A percentile compares a stretch with the other conserved stretches of the same genome.
phyloP scores from a whole-genome alignment of 2,113 vertebrate genomes.

The Pitta sordida region DNA sequence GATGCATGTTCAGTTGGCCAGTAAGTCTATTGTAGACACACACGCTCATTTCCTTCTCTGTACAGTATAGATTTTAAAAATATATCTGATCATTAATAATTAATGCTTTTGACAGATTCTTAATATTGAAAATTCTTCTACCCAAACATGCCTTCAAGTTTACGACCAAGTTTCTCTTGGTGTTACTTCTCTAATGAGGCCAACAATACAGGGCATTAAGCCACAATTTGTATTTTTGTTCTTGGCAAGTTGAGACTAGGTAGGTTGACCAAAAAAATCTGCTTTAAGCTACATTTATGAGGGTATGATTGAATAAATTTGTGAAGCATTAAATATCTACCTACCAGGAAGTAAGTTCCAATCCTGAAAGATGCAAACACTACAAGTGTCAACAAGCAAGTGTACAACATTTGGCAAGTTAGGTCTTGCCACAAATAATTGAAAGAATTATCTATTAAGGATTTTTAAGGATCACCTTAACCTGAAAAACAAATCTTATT shows the following conservation, averaged over 20 bases:
- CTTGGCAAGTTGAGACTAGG: neutral
- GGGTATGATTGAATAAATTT: neutral
- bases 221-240: neutral
- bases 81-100: neutral
- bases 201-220: neutral
- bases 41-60: neutral
- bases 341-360: neutral
- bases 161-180: neutral
- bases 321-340: neutral
- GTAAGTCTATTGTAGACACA: neutral
- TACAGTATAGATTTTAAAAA: neutral
- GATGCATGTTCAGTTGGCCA: neutral
- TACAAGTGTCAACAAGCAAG: neutral
- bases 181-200: neutral
- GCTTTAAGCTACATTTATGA: neutral
- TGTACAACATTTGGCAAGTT: fast-evolving
- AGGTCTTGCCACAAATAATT: neutral
- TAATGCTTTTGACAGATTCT: neutral
- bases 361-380: neutral
- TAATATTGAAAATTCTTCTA: neutral
- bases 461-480: neutral
- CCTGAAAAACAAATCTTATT: neutral
- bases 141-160: neutral
- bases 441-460: neutral
- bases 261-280: neutral